Percentiles rank a stretch among this genome's conserved stretches.
Conservation (phyloP, 2,797 vertebrate species). For the Onychomys torridus region DNA sequence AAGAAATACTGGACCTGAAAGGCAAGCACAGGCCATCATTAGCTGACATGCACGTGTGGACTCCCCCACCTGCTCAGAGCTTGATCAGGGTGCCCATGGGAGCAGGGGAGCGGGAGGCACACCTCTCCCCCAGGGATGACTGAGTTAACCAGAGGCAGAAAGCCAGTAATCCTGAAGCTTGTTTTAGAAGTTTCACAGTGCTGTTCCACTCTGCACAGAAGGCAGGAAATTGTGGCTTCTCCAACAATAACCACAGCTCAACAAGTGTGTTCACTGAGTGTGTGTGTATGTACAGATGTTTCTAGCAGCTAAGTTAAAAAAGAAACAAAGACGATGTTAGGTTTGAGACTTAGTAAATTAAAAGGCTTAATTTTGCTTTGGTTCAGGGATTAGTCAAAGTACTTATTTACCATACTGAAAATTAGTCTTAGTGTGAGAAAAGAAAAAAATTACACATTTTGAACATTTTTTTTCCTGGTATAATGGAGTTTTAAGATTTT, state of each 20-base stretch:
- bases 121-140: not conserved
- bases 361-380: not conserved
- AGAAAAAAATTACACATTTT: not conserved
- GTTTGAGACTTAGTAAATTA: not conserved
- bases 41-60: not conserved
- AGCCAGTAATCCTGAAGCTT: not conserved
- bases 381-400: not conserved
- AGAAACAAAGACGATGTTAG: not conserved
- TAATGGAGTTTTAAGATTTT: not conserved
- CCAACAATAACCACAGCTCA: not conserved
- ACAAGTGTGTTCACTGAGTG: not conserved
- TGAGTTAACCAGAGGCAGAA: not conserved
- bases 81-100: not conserved
- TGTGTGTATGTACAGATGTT: not conserved
- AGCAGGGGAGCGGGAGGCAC: not conserved
- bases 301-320: not conserved
- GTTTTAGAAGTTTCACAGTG: not conserved
- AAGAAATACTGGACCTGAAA: slow-evolving; percentile 98
- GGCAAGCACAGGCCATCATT: not conserved
- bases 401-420: not conserved
- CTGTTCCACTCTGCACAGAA: not conserved
- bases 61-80: not conserved
- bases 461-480: not conserved
- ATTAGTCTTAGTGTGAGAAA: not conserved
- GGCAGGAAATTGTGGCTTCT: not conserved